A percentile compares a stretch with the other conserved stretches of the same genome.
Evolutionary conservation across 2,888 invertebrate species (phyloP).

Genomic region (Phengaris alcon): DNA sequence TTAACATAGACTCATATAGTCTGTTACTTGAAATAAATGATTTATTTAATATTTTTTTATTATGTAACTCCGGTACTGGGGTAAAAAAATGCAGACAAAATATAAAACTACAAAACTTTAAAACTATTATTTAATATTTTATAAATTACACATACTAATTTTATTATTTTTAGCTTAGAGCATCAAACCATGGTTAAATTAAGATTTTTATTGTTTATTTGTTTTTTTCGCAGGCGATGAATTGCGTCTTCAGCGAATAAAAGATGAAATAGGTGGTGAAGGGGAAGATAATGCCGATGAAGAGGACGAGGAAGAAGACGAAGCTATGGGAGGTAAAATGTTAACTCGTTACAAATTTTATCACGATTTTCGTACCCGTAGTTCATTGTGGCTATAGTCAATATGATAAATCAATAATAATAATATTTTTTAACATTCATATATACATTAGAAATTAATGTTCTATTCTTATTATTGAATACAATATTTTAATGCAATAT

Average conservation of each 20-base stretch:
- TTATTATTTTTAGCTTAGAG: not conserved
- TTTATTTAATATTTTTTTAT: too few species aligned
- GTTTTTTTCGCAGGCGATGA: slow-evolving; percentile 56
- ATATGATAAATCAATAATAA: too few species aligned
- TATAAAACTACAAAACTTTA: too few species aligned
- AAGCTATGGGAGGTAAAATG: slow-evolving; percentile 53
- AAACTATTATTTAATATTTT: too few species aligned
- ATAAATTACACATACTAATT: not conserved
- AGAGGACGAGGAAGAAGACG: slow-evolving; percentile 62
- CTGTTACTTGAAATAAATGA: too few species aligned
- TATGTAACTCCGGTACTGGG: too few species aligned
- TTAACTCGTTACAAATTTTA: not conserved
- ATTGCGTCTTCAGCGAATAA: slow-evolving; percentile 59
- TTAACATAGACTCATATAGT: too few species aligned
- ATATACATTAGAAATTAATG: too few species aligned
- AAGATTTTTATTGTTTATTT: not conserved
- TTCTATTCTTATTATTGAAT: not conserved
- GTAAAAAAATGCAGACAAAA: too few species aligned
- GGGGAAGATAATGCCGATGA: slow-evolving; percentile 54
- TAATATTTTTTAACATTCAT: too few species aligned
- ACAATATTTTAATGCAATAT: slow-evolving; percentile 26
- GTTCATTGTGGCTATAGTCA: too few species aligned
- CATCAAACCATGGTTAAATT: too few species aligned
- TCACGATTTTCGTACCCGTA: not conserved
- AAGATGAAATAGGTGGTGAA: slow-evolving; percentile 67